Percentiles rank a stretch among this genome's conserved stretches.
phyloP scores from a whole-genome alignment of 2,797 vertebrate species.

The Xenopus petersii region DNA sequence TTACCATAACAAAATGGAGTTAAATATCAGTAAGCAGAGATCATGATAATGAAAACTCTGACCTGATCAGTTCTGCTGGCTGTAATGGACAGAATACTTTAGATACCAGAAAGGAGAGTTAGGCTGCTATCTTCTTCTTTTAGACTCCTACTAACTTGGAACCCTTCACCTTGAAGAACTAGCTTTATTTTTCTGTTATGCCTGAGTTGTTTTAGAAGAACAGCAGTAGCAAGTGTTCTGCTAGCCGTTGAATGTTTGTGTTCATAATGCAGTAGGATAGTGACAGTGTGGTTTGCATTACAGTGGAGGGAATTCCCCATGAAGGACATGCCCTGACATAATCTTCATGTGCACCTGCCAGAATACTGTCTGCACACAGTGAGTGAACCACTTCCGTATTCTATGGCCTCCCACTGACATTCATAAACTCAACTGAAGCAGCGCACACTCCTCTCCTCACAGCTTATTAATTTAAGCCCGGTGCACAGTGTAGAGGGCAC shows the following conservation, averaged over 20 bases:
- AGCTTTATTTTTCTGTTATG: background rate
- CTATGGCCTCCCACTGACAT: conserved; percentile 24
- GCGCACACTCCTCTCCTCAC: too few relatives aligned
- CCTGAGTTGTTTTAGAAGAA: background rate
- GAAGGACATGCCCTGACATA: conserved; percentile 45
- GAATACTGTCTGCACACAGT: background rate
- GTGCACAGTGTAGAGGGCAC: too few relatives aligned
- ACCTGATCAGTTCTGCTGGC: too few relatives aligned
- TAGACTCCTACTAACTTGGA: too few relatives aligned
- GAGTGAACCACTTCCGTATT: conserved; percentile 4
- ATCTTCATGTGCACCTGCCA: conserved; percentile 34
- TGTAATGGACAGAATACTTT: too few relatives aligned
- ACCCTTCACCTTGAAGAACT: background rate
- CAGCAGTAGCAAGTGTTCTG: conserved; percentile 8
- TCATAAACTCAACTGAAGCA: too few relatives aligned
- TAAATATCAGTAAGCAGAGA: too few relatives aligned
- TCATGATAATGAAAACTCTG: too few relatives aligned
- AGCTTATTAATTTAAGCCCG: too few relatives aligned
- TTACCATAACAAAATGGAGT: too few relatives aligned
- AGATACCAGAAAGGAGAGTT: too few relatives aligned
- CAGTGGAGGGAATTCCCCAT: conserved; percentile 27
- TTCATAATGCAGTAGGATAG: conserved; percentile 29
- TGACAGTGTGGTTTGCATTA: conserved; percentile 12
- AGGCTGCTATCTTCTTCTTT: too few relatives aligned
- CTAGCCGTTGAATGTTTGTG: conserved; percentile 1